Evolutionary conservation across 2,113 vertebrate genomes (phyloP).

Genomic region (Antechinus stuartii): DNA sequence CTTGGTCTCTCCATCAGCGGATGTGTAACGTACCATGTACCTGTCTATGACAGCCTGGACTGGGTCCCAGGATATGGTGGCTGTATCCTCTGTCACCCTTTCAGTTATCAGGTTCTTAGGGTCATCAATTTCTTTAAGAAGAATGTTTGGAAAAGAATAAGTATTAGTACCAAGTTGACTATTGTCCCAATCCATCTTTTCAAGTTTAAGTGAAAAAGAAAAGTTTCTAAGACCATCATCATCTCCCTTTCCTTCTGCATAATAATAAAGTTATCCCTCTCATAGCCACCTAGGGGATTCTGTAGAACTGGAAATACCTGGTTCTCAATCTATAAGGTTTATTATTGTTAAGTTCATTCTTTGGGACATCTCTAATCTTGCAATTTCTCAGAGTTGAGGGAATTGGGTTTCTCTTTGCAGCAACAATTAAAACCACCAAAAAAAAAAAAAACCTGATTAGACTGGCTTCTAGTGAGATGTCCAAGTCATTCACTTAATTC

Average conservation of each 20-base stretch:
- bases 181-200: background rate
- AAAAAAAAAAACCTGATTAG: background rate
- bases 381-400: background rate
- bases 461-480: background rate
- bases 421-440: background rate
- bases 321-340: background rate
- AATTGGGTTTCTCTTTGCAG: background rate
- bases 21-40: conserved; percentile 89
- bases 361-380: background rate
- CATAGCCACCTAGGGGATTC: background rate
- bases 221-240: background rate
- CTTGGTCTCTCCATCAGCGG: conserved; percentile 82
- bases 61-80: conserved; percentile 86
- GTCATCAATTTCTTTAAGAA: conserved; percentile 77
- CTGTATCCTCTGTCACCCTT: conserved; percentile 87
- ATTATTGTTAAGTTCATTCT: background rate
- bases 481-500: background rate
- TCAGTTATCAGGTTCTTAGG: conserved; percentile 83
- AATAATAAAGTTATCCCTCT: background rate
- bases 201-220: background rate
- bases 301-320: background rate
- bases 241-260: background rate
- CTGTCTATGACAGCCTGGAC: conserved; percentile 86
- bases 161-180: background rate
- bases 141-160: conserved; percentile 29